Conservation (phyloP, 2,113 vertebrate genomes). For the Candoia aspera region DNA sequence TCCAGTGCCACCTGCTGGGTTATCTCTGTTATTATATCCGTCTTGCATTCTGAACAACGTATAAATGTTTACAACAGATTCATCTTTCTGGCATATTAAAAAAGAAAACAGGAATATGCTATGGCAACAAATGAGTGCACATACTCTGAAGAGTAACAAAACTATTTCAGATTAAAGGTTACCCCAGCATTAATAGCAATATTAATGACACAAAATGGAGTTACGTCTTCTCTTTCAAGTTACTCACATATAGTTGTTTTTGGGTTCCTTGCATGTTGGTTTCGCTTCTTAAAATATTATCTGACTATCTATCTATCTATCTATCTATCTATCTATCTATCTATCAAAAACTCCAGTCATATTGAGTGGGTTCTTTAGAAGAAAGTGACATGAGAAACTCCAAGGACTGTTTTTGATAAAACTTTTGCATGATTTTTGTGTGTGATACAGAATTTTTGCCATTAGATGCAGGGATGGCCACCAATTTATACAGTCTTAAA, state of each 20-base stretch:
- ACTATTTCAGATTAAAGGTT: neutral
- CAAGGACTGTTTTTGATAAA: neutral
- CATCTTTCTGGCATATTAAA: neutral
- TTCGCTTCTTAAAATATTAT: neutral
- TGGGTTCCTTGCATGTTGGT: neutral
- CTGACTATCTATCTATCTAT: no score
- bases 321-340: no score
- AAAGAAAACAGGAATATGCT: neutral
- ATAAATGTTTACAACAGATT: neutral
- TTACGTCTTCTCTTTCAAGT: neutral
- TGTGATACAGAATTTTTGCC: neutral
- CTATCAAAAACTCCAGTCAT: neutral
- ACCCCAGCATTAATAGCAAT: neutral
- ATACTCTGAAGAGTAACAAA: neutral
- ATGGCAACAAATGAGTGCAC: neutral
- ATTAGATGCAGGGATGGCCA: neutral
- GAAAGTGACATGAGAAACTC: neutral
- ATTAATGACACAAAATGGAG: neutral
- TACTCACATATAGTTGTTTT: neutral
- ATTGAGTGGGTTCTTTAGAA: neutral
- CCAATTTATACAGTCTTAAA: neutral
- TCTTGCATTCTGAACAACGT: neutral
- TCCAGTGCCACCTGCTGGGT: conserved; percentile 10
- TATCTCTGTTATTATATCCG: neutral
- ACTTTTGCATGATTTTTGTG: neutral